phyloP scores from a whole-genome alignment of 2,888 invertebrate genomes.

The Mesoligia furuncula region DNA sequence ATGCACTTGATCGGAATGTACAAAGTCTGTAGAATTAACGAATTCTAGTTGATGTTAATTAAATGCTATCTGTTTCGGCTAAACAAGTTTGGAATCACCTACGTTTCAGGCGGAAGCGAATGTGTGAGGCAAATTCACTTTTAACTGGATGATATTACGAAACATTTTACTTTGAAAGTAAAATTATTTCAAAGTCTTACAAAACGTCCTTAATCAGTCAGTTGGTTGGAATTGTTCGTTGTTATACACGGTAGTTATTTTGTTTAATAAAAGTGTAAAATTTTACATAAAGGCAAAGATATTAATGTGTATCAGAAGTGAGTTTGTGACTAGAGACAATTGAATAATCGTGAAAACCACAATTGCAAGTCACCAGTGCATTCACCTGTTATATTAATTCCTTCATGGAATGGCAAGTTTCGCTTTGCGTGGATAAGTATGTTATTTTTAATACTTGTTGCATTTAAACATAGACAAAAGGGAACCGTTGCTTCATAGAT shows the following conservation, averaged over 20 bases:
- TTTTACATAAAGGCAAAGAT: constrained; percentile 48
- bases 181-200: constrained; percentile 75
- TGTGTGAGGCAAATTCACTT: constrained; percentile 69
- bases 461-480: constrained; percentile 37
- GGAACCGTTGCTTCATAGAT: background rate
- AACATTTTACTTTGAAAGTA: constrained; percentile 72
- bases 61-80: constrained; percentile 81
- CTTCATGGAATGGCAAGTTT: constrained; percentile 24
- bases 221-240: constrained; percentile 77
- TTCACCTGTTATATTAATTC: constrained; percentile 21
- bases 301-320: constrained; percentile 41
- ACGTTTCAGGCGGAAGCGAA: constrained; percentile 75
- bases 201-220: constrained; percentile 81
- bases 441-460: constrained; percentile 20
- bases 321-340: constrained; percentile 10
- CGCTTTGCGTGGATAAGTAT: constrained; percentile 41
- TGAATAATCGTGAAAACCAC: constrained; percentile 24
- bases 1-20: constrained; percentile 25
- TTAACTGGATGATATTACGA: constrained; percentile 69
- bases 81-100: constrained; percentile 82
- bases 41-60: constrained; percentile 79
- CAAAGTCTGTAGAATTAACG: constrained; percentile 66
- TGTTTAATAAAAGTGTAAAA: constrained; percentile 61
- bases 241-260: constrained; percentile 69
- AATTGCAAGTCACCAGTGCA: constrained; percentile 31